Percentiles rank a stretch among this genome's conserved stretches.
These are phyloP conservation scores for Cordilura impudica DNA, from an alignment of 2,888 invertebrate genomes.

Conservation along the genomic window DNA sequence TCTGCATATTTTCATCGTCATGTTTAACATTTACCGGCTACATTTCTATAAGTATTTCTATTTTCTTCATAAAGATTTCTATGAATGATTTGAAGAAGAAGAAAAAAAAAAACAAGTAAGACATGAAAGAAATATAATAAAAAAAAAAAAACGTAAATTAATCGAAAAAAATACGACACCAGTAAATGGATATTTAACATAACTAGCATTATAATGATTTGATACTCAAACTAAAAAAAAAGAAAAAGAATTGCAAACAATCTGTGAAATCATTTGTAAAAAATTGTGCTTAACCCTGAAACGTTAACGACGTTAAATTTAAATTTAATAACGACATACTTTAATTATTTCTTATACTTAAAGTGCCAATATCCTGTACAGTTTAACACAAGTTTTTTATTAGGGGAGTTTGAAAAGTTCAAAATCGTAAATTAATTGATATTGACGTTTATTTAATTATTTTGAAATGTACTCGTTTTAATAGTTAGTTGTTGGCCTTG, in stretches of 20 bases:
- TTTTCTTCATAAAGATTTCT: not conserved
- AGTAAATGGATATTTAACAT: slow-evolving; percentile 32
- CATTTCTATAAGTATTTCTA: slow-evolving; percentile 10
- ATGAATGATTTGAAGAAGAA: slow-evolving; percentile 45
- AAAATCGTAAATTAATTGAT: no score
- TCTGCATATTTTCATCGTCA: slow-evolving; percentile 41
- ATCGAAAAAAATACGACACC: not conserved
- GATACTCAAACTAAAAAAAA: slow-evolving; percentile 3
- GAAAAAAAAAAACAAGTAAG: not conserved
- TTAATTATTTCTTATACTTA: no score
- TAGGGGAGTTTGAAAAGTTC: no score
- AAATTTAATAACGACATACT: no score
- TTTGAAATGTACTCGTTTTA: no score
- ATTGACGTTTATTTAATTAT: no score
- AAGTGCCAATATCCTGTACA: no score
- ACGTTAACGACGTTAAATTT: no score
- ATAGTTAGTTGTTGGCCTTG: no score
- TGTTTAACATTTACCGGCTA: slow-evolving; percentile 45
- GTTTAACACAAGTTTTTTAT: no score
- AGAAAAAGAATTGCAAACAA: slow-evolving; percentile 40
- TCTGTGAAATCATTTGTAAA: slow-evolving; percentile 52
- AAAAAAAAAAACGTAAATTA: not conserved
- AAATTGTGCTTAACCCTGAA: not conserved
- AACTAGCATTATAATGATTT: slow-evolving; percentile 39
- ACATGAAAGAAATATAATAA: not conserved